Base-by-base conservation (phyloP, 2,888 invertebrate species). In the Aradus depressus region DNA sequence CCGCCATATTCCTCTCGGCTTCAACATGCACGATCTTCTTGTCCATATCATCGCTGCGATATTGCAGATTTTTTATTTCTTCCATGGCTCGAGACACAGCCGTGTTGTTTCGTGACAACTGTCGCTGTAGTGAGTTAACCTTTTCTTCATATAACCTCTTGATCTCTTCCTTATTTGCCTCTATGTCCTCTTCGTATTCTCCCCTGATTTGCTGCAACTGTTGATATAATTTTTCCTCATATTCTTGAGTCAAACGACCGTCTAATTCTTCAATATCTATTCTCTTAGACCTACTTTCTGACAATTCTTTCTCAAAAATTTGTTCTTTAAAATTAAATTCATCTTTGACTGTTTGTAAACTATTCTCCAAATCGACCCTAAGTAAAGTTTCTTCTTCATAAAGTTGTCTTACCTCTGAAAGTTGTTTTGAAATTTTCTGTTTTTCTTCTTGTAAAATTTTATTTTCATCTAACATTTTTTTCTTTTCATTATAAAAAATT, bases 181-280 rank as follows among this genome's bases (percentile, higher is more conserved):
- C 80, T 74, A 95, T 82, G 65, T 93, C 90, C 14, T 74, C 77
- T 65, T 96, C 96, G 65, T 95, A 93, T 63, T 96, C 90, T 49
- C 88, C 90, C 21, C 97, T 80, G 60, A 97, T 73, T 62, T 91
- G 90, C 62, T 88, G 85, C 50, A 98, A 72, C 6, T 91, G 88
- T 61, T 91, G 86, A 63, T 90, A 87, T 52, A 97, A 70, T 66
- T 89, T 89, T 4, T 84, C 85, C 68, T 97, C 95, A 64, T 96
- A 97, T 62, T 95, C 89, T 62, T 89, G 84, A n/a, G 89, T 80
- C 32, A 96, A 74, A 16, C 89, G 83, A 2, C 90, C 90, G 67
- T 96, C 95, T 61, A 93, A 85, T 69, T 96, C 95, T 39, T 89
- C 89, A 64, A 96, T 88, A 66, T 95, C 92, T 21, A 89, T 84